Percentiles rank a stretch among this genome's conserved stretches.
Evolutionary conservation across 2,797 vertebrate species (phyloP).

Genomic region (Mus caroli): DNA sequence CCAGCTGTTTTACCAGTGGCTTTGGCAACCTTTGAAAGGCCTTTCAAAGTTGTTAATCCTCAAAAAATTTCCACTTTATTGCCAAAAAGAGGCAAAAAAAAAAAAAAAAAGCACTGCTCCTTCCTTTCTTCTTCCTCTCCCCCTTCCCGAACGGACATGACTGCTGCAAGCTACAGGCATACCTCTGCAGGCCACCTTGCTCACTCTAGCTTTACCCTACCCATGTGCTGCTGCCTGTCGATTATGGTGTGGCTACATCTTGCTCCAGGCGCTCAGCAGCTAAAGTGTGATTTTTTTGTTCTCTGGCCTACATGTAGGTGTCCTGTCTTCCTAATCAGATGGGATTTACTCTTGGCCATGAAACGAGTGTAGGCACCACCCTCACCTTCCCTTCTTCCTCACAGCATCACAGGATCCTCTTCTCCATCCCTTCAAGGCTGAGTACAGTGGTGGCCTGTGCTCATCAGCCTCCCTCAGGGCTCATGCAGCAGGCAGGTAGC

Average conservation of each 20-base stretch:
- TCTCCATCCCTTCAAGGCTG: constrained; percentile 43
- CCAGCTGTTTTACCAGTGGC: neutral
- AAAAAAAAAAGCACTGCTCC: too few species aligned
- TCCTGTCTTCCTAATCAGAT: neutral
- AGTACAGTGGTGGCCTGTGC: neutral
- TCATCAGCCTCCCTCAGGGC: neutral
- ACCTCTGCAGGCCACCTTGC: neutral
- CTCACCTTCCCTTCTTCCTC: constrained; percentile 84
- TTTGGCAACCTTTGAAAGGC: neutral
- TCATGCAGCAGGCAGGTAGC: too few species aligned
- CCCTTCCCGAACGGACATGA: too few species aligned
- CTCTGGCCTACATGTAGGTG: neutral
- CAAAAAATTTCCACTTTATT: neutral
- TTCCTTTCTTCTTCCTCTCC: neutral
- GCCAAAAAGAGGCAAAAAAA: neutral
- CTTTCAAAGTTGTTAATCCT: neutral
- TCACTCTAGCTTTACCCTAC: neutral
- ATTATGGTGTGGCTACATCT: neutral
- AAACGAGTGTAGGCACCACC: neutral
- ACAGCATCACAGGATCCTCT: constrained; percentile 47
- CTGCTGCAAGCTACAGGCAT: neutral
- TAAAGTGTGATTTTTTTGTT: neutral
- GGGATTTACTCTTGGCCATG: neutral
- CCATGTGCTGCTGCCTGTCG: neutral
- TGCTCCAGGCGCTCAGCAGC: neutral